Percentiles rank a stretch among this genome's conserved stretches.
phyloP scores from a whole-genome alignment of 2,113 vertebrate species.

The Tichodroma muraria region DNA sequence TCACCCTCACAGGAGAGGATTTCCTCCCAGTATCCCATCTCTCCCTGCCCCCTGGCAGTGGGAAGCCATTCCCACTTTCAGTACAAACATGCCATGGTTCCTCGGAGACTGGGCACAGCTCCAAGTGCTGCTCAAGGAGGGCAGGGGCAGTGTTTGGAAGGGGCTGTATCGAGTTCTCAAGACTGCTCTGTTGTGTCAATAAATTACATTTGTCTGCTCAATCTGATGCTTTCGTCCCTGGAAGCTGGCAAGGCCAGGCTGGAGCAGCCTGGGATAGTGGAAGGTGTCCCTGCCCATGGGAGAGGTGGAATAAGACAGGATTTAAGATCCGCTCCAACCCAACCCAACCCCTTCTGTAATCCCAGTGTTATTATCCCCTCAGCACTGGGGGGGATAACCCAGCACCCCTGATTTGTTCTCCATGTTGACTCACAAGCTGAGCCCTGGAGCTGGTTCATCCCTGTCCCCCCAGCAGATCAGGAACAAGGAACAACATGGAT shows the following conservation, averaged over 20 bases:
- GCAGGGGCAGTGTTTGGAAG: background rate
- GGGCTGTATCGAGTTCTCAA: background rate
- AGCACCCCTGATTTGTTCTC: background rate
- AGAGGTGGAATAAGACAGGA: background rate
- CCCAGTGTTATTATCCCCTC: background rate
- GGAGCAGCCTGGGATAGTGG: background rate
- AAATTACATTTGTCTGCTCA: background rate
- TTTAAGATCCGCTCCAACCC: background rate
- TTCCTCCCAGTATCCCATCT: background rate
- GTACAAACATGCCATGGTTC: rapidly evolving
- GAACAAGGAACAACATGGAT: background rate
- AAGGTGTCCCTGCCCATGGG: background rate
- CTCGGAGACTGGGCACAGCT: background rate
- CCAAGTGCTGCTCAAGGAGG: background rate
- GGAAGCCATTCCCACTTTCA: background rate
- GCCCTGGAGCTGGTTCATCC: background rate
- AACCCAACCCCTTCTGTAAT: background rate
- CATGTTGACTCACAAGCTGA: rapidly evolving
- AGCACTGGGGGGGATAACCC: background rate
- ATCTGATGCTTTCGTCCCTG: background rate
- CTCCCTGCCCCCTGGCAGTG: background rate
- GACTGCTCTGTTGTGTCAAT: background rate
- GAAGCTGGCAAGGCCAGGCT: background rate
- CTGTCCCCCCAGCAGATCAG: background rate
- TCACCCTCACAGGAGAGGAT: rapidly evolving